Evolutionary conservation across 2,113 vertebrate genomes (phyloP), one percentile per base, ranked within the genome.

Genomic region (Equus quagga): DNA sequence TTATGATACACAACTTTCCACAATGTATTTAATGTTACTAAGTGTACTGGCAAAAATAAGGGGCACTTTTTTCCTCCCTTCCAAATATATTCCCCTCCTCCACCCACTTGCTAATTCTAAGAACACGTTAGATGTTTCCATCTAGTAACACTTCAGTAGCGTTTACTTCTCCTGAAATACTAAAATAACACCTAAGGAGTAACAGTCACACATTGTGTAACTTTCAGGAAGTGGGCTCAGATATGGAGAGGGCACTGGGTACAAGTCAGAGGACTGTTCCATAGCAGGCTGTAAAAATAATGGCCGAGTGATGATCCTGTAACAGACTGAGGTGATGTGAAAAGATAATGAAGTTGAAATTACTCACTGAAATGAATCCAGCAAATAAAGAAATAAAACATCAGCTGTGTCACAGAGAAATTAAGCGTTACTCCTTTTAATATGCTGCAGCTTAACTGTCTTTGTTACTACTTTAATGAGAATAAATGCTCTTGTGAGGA

Each of bases 321-420:
- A 58, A 56, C 44, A 97, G 36, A 86, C 0, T 10, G 33, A 70
- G 67, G 78, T 85, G n/a, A 62, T 14, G n/a, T 0, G 2, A 89
- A 89, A 65, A 31, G 56, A 69, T 54, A 82, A 90, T 17, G 24
- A 94, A 81, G 28, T 0, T 73, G n/a, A 87, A 98, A 94, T 56
- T 73, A 65, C 67, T 92, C 14, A 65, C 18, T 97, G 24, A 91
- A 97, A 90, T 62, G 44, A 97, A 91, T 94, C 75, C 54, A 93
- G 73, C 8, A 54, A 72, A 67, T 18, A 60, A 1, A 0, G n/a
- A 85, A 92, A 58, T 31, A 33, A 89, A 86, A 85, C 1, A 41
- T 2, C 2, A 23, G 0, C 0, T 18, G 12, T 0, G 0, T 64
- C 54, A 15, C 19, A 44, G 18, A n/a, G 24, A 69, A 90, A 51